Evolutionary conservation across 2,113 vertebrate genomes (phyloP), one percentile per base, ranked within the genome.

Genomic region (Brachyhypopomus occidentalis): DNA sequence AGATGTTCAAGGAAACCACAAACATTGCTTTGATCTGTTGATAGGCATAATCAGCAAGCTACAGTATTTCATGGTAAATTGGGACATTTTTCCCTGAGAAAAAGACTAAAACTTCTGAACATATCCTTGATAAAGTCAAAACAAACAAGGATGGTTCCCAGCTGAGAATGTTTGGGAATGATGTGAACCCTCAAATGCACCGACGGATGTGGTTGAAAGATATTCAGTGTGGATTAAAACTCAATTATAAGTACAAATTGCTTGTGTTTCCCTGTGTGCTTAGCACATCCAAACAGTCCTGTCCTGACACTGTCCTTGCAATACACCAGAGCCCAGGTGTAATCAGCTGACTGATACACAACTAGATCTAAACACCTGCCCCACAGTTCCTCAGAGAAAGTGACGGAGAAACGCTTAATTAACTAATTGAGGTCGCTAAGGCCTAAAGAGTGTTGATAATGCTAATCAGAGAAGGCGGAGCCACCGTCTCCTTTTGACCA

Each of bases 41-140:
- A 92, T 90, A 90, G 86, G 64, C 86, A 88, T 92, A 92, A 92
- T 92, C 91, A 89, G 86, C 87, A 87, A 72, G 76, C 83, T 89
- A 91, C 80, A 83, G 72, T 76, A 77, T 91, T 87, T 89, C 87
- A 88, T 11, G 69, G 81, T 84, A 88, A 86, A 90, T 90, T 90
- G 84, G 83, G 60, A 86, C 75, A 72, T 86, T 60, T n/a, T 34
- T 6, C 30, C 55, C 38, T 41, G 23, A 30, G 71, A 23, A 55
- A 12, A 20, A 58, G 78, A 78, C 56, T 20, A n/a, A 84, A 79
- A 74, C 56, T 78, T 83, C 64, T 59, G 41, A 72, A 83, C 45
- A 74, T 75, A 78, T 75, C 36, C 77, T 75, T 69, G 20, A 59
- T 56, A 84, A 79, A 83, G 72, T 81, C 80, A 81, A 76, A 52